Base-by-base conservation (phyloP, 2,797 vertebrate genomes). In the Gymnothorax reevesii region DNA sequence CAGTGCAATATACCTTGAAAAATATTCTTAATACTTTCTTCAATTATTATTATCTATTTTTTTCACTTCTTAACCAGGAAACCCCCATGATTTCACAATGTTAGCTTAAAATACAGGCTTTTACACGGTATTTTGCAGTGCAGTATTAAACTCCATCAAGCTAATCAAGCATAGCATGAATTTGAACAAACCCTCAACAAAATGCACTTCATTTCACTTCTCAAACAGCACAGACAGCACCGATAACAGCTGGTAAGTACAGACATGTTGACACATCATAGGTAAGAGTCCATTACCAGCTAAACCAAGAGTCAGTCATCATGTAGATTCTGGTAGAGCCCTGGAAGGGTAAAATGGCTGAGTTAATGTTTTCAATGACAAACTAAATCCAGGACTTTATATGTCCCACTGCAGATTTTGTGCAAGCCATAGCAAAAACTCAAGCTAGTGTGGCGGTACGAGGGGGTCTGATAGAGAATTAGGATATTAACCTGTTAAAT, bases 311-410 rank as follows among this genome's bases (percentile, higher is more conserved):
- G 33, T 42, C 33, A 42, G 33, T 42, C 33, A 42, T 42, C 33
- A 42, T 42, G 33, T 12, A 15, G 73, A 80, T 55, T 22, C 7
- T 9, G 20, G 77, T n/a, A 22, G 17, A 80, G 77, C 7, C 9
- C 77, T 49, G 10, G 77, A 42, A 49, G 75, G 8, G 10, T 12
- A 75, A 75, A 75, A 42, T 79, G n/a, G 75, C 4, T 79, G 15
- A 20, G 75, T n/a, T 55, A 55, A 80, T 80, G 49, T 22, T 80
- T 54, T 80, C 77, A 80, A 80, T 80, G 77, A n/a, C 77, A 80
- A 80, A 54, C 77, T 54, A 80, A 54, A 80, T 54, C 55, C 77
- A n/a, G 49, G 4, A 17, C 0, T 52, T 17, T 20, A 0, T 77
- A 33, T 75, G 25, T 75, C 10, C 8, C 9, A 12, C 73, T 77